Percentiles rank a stretch among this genome's conserved stretches.
Evolutionary conservation across 2,797 vertebrate genomes (phyloP).

Genomic region (Megaceryle alcyon): DNA sequence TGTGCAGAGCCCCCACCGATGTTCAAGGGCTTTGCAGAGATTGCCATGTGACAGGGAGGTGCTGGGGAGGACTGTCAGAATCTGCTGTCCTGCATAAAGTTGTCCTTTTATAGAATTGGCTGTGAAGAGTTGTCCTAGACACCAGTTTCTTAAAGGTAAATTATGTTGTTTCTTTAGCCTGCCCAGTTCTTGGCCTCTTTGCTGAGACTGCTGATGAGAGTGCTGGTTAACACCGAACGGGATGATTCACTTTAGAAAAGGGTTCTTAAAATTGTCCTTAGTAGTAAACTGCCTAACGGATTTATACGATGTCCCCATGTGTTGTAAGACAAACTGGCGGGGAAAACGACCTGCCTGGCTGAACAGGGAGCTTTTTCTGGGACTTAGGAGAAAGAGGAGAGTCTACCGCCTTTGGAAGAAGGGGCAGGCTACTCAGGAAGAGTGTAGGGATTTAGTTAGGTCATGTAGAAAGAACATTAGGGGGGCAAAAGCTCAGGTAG

Average conservation of each 20-base stretch:
- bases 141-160: not conserved
- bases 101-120: not conserved
- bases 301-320: not conserved
- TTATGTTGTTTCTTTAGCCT: not conserved
- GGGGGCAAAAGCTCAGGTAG: too few species aligned
- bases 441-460: too few species aligned
- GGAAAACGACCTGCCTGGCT: too few species aligned
- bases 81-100: not conserved
- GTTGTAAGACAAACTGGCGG: too few species aligned
- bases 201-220: not conserved
- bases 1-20: not conserved
- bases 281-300: not conserved
- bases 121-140: not conserved
- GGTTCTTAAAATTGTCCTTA: not conserved
- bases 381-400: too few species aligned
- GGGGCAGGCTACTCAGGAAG: too few species aligned
- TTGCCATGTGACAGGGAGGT: not conserved
- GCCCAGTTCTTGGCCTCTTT: not conserved
- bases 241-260: not conserved
- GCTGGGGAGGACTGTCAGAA: not conserved
- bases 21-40: not conserved
- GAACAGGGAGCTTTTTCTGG: too few species aligned
- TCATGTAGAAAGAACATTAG: too few species aligned
- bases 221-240: not conserved
- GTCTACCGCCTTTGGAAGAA: too few species aligned